Conservation (phyloP, 2,888 invertebrate species). For the Euproctis similis region DNA sequence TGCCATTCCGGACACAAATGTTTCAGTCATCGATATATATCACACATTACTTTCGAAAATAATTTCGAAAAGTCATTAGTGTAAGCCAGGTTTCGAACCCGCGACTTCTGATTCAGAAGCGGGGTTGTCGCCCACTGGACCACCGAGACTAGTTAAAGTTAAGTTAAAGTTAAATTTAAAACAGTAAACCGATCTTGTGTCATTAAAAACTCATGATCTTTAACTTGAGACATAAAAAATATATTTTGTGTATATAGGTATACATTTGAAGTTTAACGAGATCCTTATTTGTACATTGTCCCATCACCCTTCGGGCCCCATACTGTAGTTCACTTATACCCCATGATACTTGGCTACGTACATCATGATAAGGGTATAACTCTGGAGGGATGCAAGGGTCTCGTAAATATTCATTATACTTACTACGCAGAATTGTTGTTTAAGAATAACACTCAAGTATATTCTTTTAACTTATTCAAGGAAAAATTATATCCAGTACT, state of each 20-base stretch:
- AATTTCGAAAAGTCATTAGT: too few relatives aligned
- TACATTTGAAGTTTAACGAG: conserved; percentile 22
- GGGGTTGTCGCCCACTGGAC: too few relatives aligned
- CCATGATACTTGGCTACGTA: conserved; percentile 30
- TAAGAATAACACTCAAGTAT: conserved; percentile 31
- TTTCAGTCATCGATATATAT: too few relatives aligned
- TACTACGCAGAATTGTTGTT: conserved; percentile 38
- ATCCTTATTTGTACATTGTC: conserved; percentile 15
- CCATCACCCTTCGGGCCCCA: conserved; percentile 16
- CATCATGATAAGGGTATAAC: conserved; percentile 38
- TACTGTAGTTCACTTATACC: conserved; percentile 24
- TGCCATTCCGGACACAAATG: too few relatives aligned
- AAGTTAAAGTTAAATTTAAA: too few relatives aligned
- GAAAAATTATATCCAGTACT: conserved; percentile 29
- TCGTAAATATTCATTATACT: conserved; percentile 45
- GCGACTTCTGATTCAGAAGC: too few relatives aligned
- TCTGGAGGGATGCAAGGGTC: conserved; percentile 19
- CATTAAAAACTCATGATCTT: conserved; percentile 2
- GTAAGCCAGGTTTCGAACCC: too few relatives aligned
- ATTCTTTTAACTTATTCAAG: conserved; percentile 24
- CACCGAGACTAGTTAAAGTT: too few relatives aligned
- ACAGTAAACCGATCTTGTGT: too few relatives aligned
- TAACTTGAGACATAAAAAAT: conserved; percentile 4
- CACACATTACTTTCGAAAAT: too few relatives aligned
- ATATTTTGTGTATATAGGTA: conserved; percentile 4